Evolutionary conservation across 1,140 invertebrate genomes (phyloP).

Genomic region (Conus ventricosus): DNA sequence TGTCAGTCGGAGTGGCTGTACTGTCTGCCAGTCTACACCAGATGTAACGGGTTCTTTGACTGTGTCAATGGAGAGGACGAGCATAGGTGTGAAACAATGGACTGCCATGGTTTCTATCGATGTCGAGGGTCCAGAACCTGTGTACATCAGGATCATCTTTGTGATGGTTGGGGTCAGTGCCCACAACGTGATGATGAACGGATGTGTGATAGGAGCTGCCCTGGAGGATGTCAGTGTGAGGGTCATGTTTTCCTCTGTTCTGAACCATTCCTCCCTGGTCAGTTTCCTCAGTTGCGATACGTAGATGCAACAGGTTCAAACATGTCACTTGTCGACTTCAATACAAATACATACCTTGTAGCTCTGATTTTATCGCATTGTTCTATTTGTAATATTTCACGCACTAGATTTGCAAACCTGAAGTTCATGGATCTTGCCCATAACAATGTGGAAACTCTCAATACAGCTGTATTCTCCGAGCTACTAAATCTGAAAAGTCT

Average conservation of each 20-base stretch:
- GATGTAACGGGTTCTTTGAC: constrained; percentile 11
- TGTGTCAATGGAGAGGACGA: too few relatives aligned
- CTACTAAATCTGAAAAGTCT: constrained; percentile 15
- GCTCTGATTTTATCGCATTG: not conserved
- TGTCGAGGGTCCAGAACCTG: too few relatives aligned
- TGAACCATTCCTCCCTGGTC: not conserved
- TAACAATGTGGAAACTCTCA: too few relatives aligned
- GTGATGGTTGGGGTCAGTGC: too few relatives aligned
- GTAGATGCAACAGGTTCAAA: not conserved
- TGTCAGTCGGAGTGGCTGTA: not conserved
- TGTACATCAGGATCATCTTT: too few relatives aligned
- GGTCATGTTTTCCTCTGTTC: constrained; percentile 16
- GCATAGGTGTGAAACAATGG: too few relatives aligned
- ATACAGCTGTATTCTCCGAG: not conserved
- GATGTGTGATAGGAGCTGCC: not conserved
- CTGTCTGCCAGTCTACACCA: not conserved
- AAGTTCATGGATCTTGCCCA: not conserved
- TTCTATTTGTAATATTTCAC: not conserved
- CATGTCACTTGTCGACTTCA: not conserved
- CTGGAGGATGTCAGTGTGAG: constrained; percentile 49
- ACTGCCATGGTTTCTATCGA: too few relatives aligned
- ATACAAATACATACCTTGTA: not conserved
- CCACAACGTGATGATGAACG: too few relatives aligned
- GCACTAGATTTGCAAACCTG: not conserved
- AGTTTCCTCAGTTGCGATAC: constrained; percentile 1